Conservation (phyloP, 2,113 vertebrate genomes). For the Stegastes partitus region DNA sequence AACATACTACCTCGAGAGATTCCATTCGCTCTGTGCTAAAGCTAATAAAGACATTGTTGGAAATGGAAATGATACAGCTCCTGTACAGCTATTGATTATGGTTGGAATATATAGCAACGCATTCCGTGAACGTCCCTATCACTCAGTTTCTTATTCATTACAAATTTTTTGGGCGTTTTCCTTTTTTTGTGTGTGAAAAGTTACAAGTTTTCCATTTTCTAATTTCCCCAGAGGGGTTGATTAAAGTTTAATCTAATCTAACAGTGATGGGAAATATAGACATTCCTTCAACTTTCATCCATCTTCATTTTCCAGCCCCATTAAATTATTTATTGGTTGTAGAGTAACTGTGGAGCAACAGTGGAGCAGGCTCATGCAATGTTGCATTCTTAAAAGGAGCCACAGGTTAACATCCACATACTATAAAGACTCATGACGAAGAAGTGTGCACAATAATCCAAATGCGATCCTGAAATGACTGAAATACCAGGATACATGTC, state of each 20-base stretch:
- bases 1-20: not conserved
- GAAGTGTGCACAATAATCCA: not conserved
- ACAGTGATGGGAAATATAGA: conserved; percentile 43
- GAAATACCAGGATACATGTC: conserved; percentile 22
- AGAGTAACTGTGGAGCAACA: conserved; percentile 21
- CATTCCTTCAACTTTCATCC: conserved; percentile 45
- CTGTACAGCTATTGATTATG: conserved; percentile 1
- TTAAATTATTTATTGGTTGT: conserved; percentile 47
- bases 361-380: conserved; percentile 7
- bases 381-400: not conserved
- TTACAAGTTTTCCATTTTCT: conserved; percentile 37
- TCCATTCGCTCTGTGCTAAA: not conserved
- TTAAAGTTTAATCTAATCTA: conserved; percentile 57
- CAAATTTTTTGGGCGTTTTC: not conserved
- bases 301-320: conserved; percentile 37
- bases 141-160: conserved; percentile 19
- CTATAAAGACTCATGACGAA: not conserved
- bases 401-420: conserved; percentile 15
- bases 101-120: conserved; percentile 2
- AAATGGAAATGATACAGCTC: not conserved
- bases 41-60: not conserved
- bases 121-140: not conserved
- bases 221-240: conserved; percentile 38
- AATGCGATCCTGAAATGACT: not conserved
- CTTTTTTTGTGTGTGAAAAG: not conserved